Base-by-base conservation (phyloP, 2,888 invertebrate genomes). In the Hyppa rectilinea region DNA sequence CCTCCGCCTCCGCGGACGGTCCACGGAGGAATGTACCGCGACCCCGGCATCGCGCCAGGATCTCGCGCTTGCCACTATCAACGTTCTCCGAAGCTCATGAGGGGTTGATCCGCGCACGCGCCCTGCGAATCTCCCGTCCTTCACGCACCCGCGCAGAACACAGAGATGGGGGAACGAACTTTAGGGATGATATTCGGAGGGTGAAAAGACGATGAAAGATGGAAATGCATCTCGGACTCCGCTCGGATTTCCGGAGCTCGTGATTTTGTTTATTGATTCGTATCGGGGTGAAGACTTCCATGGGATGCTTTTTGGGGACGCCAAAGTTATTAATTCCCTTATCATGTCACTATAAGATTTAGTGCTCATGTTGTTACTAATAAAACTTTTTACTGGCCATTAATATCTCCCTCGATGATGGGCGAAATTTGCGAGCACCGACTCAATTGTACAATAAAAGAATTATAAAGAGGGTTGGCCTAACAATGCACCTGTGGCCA, bases 201-300 rank as follows among this genome's bases (percentile, higher is more conserved):
- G 95, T 95, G 95, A 93, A 92, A 92, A 94, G 93, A 94, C 94
- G 93, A 91, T 93, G 94, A 93, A 94, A 94, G 94, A 95, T 95
- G 95, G 95, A 95, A 95, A 94, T 96, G 95, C 95, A 96, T 95
- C 94, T 95, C 92, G 92, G 92, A 94, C 93, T 93, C 90, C 90
- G 94, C 93, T 94, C 95, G 95, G 95, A 95, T 95, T 95, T 96
- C 95, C 95, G 94, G 92, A 90, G 94, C 92, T 92, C 88, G 93
- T 94, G 95, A 96, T 95, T 95, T 95, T 94, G 94, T 94, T 95
- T 95, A 96, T 96, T 95, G 95, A 95, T 95, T 95, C 92, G 92
- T 91, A 92, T 92, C 92, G 90, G 83, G 81, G 75, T 85, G 81
- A 90, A 89, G 88, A 86, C 87, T 89, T 90, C 87, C 85, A 87